Base-by-base conservation (phyloP, 2,888 invertebrate genomes). In the Tachina fera region DNA sequence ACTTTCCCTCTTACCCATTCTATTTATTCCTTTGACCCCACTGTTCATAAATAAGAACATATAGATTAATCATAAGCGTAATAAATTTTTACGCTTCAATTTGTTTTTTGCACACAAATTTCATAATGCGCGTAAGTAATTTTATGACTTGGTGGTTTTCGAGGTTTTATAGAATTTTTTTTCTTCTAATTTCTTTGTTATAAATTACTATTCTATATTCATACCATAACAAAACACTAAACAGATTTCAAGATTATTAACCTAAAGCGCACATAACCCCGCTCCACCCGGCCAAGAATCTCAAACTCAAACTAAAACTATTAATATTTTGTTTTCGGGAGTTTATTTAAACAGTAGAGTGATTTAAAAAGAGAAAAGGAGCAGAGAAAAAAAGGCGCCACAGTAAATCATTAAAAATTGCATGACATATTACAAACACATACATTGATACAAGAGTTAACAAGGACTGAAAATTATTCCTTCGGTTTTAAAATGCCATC, bases 101-200 rank as follows among this genome's bases (percentile, higher is more conserved):
- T 89, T 89, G 81, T 72, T 80, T 81, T 83, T 79, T 78, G 81
- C 87, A 74, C 77, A 84, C 77, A 90, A 91, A 91, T 91, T 81
- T 91, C 91, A 91, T 90, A 91, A 91, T 91, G 91, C 91, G 91
- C 91, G 91, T 90, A 91, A 91, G 91, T 91, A 91, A 91, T 91
- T 91, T 91, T 91, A 91, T 90, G 91, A 91, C 91, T 91, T 91
- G 90, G 91, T 89, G 91, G 91, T 90, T 90, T 90, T 87, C 88
- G 81, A 83, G 83, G 82, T 84, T 72, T 19, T 61, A 13, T 41
- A 31, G 6, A 31, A 16, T 43, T n/a, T 47, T 45, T 47, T 11
- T 22, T 4, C 47, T 22, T 16, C 39, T 14, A 13, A 49, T 76
- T 56, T 60, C 47, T 16, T 31, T 39, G 43, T 8, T 22, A 49